phyloP scores from a whole-genome alignment of 2,888 invertebrate genomes.

The Molorchus minor region DNA sequence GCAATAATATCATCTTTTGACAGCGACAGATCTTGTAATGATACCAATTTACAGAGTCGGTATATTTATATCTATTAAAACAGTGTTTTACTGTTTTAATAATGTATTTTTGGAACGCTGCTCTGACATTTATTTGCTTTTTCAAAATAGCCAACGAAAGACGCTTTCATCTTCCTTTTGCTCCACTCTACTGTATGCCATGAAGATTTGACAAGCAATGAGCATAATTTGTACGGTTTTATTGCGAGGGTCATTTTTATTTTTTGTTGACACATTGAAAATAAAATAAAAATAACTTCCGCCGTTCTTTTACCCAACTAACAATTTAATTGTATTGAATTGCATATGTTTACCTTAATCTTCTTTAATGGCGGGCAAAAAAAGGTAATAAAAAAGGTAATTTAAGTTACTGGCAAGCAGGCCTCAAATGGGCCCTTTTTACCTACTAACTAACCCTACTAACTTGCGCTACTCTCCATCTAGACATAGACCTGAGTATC shows the following conservation, averaged over 20 bases:
- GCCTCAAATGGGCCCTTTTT: too few species aligned
- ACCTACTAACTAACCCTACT: too few species aligned
- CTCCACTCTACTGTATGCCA: slow-evolving; percentile 15
- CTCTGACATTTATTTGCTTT: slow-evolving; percentile 45
- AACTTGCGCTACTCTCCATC: too few species aligned
- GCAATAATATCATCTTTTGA: slow-evolving; percentile 42
- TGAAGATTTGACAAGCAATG: slow-evolving; percentile 24
- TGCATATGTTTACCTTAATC: too few species aligned
- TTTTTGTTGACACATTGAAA: slow-evolving; percentile 10
- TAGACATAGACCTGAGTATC: too few species aligned
- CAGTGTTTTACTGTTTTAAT: slow-evolving; percentile 50
- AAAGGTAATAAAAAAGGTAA: too few species aligned
- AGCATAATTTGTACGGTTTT: slow-evolving; percentile 30
- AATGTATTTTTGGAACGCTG: slow-evolving; percentile 41
- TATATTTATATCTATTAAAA: slow-evolving; percentile 57
- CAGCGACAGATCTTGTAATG: slow-evolving; percentile 54
- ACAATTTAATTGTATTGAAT: too few species aligned
- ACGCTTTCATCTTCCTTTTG: slow-evolving; percentile 36
- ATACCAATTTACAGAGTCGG: slow-evolving; percentile 52
- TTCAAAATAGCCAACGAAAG: slow-evolving; percentile 54
- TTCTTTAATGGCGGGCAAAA: too few species aligned
- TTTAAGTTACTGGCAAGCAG: too few species aligned
- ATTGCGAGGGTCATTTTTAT: slow-evolving; percentile 4
- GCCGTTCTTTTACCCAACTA: too few species aligned
- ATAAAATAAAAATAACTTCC: slow-evolving; percentile 8